Percentiles rank a stretch among this genome's conserved stretches.
These are phyloP conservation scores for Melopsittacus undulatus DNA, from an alignment of 2,797 vertebrate species.

Conservation along the genomic window DNA sequence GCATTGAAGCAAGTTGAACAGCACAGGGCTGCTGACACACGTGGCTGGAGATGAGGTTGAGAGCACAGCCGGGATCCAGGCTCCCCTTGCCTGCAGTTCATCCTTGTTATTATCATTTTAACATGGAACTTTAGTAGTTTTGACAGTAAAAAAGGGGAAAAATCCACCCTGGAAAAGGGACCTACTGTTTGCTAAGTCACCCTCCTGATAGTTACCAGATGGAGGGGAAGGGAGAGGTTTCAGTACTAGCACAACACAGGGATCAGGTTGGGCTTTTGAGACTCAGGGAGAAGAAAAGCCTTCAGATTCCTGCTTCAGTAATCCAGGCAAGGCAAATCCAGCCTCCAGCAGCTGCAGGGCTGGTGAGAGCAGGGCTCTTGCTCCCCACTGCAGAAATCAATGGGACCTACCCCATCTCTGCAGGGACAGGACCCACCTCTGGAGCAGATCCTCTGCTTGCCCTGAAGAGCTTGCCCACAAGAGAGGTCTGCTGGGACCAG, in stretches of 20 bases:
- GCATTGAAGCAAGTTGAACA: not conserved
- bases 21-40: rapidly evolving
- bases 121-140: not conserved
- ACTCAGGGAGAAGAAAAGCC: not conserved
- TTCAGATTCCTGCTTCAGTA: not conserved
- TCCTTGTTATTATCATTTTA: not conserved
- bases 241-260: not conserved
- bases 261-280: not conserved
- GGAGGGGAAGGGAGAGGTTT: not conserved
- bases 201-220: not conserved
- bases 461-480: not conserved
- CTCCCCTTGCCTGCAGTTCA: not conserved
- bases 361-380: not conserved
- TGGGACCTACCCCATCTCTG: rapidly evolving
- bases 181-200: not conserved
- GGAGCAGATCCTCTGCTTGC: not conserved
- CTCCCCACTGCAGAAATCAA: not conserved
- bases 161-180: not conserved
- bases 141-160: not conserved
- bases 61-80: not conserved
- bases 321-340: not conserved
- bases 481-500: rapidly evolving
- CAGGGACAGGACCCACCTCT: not conserved
- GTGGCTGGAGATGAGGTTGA: not conserved
- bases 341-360: not conserved